phyloP scores from a whole-genome alignment of 2,888 invertebrate genomes.

The Orchesellides sinensis region DNA sequence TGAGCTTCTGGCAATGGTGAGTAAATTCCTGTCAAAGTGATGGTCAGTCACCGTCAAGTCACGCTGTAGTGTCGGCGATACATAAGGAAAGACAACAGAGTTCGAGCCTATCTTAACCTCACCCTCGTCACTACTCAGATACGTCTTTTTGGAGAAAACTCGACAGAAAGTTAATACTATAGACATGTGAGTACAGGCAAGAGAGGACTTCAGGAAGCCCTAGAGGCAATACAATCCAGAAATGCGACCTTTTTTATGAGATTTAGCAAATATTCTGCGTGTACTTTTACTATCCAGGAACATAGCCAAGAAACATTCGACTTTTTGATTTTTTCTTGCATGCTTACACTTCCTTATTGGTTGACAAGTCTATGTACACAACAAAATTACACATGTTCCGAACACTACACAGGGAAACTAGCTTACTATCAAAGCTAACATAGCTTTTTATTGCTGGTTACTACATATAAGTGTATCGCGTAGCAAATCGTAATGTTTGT shows the following conservation, averaged over 20 bases:
- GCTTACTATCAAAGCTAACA: not conserved
- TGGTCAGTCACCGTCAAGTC: not conserved
- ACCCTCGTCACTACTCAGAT: conserved; percentile 2
- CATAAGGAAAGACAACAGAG: conserved; percentile 3
- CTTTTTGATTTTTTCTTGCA: not conserved
- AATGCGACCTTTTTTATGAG: conserved; percentile 4
- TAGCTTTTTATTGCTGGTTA: not conserved
- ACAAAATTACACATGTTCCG: not conserved
- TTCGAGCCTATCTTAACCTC: conserved; percentile 32
- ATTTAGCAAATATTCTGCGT: not conserved
- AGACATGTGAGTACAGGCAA: not conserved
- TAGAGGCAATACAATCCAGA: conserved; percentile 7
- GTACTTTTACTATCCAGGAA: not conserved
- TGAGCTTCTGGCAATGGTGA: conserved; percentile 17
- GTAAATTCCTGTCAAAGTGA: conserved; percentile 10
- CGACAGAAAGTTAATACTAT: too few species aligned
- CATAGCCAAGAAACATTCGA: not conserved
- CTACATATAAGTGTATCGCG: too few species aligned
- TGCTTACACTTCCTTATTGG: not conserved
- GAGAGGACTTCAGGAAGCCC: not conserved
- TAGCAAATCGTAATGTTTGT: not conserved
- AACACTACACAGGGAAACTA: not conserved
- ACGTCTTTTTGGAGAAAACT: not conserved
- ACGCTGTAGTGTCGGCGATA: not conserved
- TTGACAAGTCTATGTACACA: not conserved